phyloP scores from a whole-genome alignment of 2,797 vertebrate species.

The Telmatherina bonti region DNA sequence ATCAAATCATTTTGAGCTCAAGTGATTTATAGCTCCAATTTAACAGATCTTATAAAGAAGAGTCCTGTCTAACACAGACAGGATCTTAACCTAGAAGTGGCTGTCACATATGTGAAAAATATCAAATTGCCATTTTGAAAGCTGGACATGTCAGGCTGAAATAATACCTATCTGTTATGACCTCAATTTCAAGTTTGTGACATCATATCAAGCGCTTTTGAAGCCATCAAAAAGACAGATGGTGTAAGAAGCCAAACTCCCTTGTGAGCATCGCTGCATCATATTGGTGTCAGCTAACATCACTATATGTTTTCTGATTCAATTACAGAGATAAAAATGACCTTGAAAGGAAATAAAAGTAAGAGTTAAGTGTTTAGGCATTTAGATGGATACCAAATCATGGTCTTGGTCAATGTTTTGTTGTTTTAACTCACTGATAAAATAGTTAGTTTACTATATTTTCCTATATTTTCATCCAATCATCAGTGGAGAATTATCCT shows the following conservation, averaged over 20 bases:
- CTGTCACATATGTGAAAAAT: conserved; percentile 28
- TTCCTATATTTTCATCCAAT: conserved; percentile 40
- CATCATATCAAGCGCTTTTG: conserved; percentile 45
- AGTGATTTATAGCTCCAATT: conserved; percentile 33
- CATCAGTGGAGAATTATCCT: conserved; percentile 26
- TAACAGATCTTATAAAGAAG: conserved; percentile 26
- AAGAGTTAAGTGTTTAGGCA: conserved; percentile 11
- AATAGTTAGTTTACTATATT: conserved; percentile 31
- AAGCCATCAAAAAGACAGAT: conserved; percentile 53
- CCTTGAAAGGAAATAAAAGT: conserved; percentile 41
- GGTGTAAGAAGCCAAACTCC: conserved; percentile 26
- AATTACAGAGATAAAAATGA: conserved; percentile 38
- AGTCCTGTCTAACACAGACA: conserved; percentile 28
- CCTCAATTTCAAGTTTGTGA: conserved; percentile 60
- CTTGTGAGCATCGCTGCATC: conserved; percentile 21
- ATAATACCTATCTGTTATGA: conserved; percentile 54
- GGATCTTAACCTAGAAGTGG: conserved; percentile 46
- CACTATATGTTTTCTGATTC: conserved; percentile 37
- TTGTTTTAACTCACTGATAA: conserved; percentile 1
- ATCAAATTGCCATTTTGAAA: conserved; percentile 37
- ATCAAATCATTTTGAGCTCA: conserved; percentile 17
- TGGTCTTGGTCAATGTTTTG: conserved; percentile 26
- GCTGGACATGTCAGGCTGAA: conserved; percentile 44
- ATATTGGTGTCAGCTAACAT: conserved; percentile 23
- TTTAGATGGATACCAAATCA: conserved; percentile 16